phyloP scores from a whole-genome alignment of 2,113 vertebrate genomes.

The Rhagologus leucostigma region DNA sequence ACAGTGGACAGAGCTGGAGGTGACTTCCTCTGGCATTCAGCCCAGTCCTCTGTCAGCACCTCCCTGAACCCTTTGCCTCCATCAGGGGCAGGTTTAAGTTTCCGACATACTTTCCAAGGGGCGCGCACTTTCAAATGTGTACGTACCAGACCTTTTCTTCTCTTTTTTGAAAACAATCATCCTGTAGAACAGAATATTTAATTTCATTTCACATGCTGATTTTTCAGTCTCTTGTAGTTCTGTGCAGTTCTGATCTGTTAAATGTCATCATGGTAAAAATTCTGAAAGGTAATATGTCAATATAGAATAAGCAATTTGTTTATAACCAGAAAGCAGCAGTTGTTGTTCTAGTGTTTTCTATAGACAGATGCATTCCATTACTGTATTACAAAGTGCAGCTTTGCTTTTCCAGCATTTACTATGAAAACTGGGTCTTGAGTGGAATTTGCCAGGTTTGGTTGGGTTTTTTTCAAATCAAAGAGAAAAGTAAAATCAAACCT shows the following conservation, averaged over 20 bases:
- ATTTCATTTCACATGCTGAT: neutral
- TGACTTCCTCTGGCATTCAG: neutral
- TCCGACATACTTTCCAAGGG: neutral
- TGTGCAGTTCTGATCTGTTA: neutral
- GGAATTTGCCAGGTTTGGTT: neutral
- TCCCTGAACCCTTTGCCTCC: neutral
- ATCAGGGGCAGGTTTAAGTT: neutral
- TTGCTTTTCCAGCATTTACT: neutral
- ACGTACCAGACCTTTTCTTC: neutral
- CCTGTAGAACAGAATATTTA: neutral
- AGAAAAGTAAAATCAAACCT: neutral
- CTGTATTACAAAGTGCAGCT: neutral
- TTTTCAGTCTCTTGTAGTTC: neutral
- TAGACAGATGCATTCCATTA: neutral
- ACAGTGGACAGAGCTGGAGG: neutral
- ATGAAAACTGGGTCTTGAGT: neutral
- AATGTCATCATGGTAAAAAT: neutral
- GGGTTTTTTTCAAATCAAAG: neutral
- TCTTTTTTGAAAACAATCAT: fast-evolving
- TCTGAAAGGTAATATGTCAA: neutral
- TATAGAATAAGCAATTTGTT: neutral
- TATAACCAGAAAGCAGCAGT: constrained; percentile 27
- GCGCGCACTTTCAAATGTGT: neutral
- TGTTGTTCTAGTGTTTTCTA: neutral
- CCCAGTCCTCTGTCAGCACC: neutral